Evolutionary conservation across 1,140 invertebrate species (phyloP), one percentile per base, ranked within the genome.

Genomic region (Eufriesea mexicana): DNA sequence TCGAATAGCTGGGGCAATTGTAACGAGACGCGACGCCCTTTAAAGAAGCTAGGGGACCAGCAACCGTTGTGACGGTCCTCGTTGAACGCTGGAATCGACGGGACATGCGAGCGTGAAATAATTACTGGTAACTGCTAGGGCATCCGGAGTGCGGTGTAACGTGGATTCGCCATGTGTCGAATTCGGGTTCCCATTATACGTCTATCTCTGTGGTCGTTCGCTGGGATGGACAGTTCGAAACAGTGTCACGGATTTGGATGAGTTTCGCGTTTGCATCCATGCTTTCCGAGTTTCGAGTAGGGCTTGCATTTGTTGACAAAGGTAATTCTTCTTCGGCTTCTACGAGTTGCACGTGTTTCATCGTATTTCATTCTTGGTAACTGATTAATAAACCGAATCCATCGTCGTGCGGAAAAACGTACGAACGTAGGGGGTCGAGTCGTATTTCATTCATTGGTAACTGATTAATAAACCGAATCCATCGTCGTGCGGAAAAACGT

Each of bases 1-100:
- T 49, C 73, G n/a, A 66, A 47, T 64, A 85, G 51, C 49, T 35
- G 35, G 35, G n/a, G 57, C 49, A 57, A 49, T 61, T 25, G 62
- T 1, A 45, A 16, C 18, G 49, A 42, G 14, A 59, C n/a, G 5
- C 45, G 42, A 20, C 62, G 8, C 1, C 2, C n/a, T 28, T 68
- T 35, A n/a, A 54, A 77, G 57, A 35, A 6, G 45, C 5, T 2
- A 18, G 6, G 20, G 51, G 20, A 55, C 2, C 16, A 18, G 5
- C 12, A 28, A 66, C 42, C 35, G 20, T 25, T 20, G 6, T 45
- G 14, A 35, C 18, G 66, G 20, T 66, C 18, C 18, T n/a, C 64
- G 47, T 42, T n/a, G 12, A 68, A 49, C 14, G 25, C 10, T 51
- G 23, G 16, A 70, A 70, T 14, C 18, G 25, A n/a, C n/a, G 6